Conservation (phyloP, 1,140 invertebrate genomes). For the Solen grandis region DNA sequence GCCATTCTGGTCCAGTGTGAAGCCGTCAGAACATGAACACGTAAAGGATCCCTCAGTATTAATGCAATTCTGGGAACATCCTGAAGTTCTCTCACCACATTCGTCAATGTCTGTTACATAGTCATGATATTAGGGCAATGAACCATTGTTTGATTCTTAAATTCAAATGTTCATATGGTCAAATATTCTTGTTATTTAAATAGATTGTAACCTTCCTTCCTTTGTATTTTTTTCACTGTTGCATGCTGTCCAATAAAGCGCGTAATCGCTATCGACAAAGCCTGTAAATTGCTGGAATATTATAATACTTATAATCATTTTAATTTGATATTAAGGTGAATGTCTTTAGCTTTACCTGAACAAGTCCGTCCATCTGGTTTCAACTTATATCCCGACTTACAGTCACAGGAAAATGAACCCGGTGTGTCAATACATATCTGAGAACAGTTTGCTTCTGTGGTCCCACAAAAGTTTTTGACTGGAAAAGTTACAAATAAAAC, state of each 20-base stretch:
- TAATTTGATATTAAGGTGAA: too few relatives aligned
- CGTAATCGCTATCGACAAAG: too few relatives aligned
- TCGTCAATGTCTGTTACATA: conserved; percentile 42
- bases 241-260: too few relatives aligned
- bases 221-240: too few relatives aligned
- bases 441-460: neutral
- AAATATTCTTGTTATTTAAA: too few relatives aligned
- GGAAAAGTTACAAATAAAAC: too few relatives aligned
- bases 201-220: too few relatives aligned
- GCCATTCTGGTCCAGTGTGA: conserved; percentile 50
- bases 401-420: conserved; percentile 82
- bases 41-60: conserved; percentile 92
- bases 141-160: too few relatives aligned
- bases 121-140: too few relatives aligned
- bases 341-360: conserved; percentile 71
- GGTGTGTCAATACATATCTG: conserved; percentile 81
- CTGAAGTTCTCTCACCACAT: conserved; percentile 25
- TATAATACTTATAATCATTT: too few relatives aligned
- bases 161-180: too few relatives aligned
- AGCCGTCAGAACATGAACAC: conserved; percentile 80
- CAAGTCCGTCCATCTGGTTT: conserved; percentile 80
- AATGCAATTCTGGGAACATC: conserved; percentile 83
- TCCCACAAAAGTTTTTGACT: conserved; percentile 30
- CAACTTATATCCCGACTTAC: conserved; percentile 84
- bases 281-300: too few relatives aligned